Evolutionary conservation across 2,113 vertebrate genomes (phyloP).

Genomic region (Drymodes brunneopygia): DNA sequence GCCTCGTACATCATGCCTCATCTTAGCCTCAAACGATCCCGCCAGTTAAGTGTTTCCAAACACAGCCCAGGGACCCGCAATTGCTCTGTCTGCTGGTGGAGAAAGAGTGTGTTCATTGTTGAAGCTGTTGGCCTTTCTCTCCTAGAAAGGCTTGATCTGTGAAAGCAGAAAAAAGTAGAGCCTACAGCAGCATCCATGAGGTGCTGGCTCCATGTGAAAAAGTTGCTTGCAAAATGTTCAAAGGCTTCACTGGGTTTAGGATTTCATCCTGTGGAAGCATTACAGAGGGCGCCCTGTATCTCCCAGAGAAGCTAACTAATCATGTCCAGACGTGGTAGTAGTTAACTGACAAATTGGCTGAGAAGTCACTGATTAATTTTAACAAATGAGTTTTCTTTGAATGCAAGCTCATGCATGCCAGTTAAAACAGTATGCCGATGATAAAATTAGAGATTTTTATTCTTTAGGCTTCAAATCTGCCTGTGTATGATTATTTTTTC

Average conservation of each 20-base stretch:
- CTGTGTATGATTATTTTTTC: background rate
- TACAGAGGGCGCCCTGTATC: background rate
- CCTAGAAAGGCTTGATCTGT: background rate
- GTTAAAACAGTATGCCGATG: background rate
- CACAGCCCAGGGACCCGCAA: fast-evolving
- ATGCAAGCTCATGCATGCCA: background rate
- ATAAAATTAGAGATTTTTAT: background rate
- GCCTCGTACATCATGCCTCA: background rate
- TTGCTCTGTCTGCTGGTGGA: background rate
- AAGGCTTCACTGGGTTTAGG: background rate
- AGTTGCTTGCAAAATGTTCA: background rate
- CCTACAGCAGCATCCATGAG: background rate
- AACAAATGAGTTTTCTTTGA: constrained; percentile 16
- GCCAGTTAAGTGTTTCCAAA: background rate
- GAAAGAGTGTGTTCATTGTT: fast-evolving
- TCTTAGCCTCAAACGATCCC: background rate
- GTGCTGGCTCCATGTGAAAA: background rate
- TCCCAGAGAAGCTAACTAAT: background rate
- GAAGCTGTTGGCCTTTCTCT: background rate
- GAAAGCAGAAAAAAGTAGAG: background rate
- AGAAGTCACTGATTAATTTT: constrained; percentile 34
- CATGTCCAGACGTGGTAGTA: background rate
- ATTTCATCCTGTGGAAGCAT: background rate
- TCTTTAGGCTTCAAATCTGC: background rate
- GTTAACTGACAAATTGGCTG: background rate